These are phyloP conservation scores for Venusia cambrica DNA, from an alignment of 2,888 invertebrate genomes.

Conservation along the genomic window DNA sequence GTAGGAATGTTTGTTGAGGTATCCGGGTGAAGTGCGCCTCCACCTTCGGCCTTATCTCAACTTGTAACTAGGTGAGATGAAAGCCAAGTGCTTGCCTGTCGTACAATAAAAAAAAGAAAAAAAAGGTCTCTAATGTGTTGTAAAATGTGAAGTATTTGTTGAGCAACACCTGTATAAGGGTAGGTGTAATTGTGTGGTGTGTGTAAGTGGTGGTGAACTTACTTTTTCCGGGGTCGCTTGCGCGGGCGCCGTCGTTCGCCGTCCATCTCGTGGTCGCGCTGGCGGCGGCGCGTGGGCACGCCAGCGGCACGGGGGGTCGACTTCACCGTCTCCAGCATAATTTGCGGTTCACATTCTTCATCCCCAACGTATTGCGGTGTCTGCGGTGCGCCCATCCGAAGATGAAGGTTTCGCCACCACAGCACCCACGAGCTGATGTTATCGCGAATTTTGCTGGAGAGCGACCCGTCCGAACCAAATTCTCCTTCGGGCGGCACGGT, in stretches of 20 bases:
- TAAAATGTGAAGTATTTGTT: too few relatives aligned
- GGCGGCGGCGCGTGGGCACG: slow-evolving; percentile 60
- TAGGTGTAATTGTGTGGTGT: too few relatives aligned
- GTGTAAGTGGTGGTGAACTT: too few relatives aligned
- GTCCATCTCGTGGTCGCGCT: slow-evolving; percentile 61
- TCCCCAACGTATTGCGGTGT: slow-evolving; percentile 68
- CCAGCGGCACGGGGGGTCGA: too few relatives aligned
- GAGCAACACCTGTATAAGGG: too few relatives aligned
- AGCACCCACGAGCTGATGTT: slow-evolving; percentile 75
- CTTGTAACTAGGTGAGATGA: too few relatives aligned
- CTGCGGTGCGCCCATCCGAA: slow-evolving; percentile 78
- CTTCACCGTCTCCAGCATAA: slow-evolving; percentile 53
- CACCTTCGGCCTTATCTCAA: too few relatives aligned
- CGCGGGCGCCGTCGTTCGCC: slow-evolving; percentile 63
- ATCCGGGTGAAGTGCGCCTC: too few relatives aligned
- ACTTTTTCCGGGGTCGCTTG: slow-evolving; percentile 58
- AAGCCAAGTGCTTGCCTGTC: too few relatives aligned
- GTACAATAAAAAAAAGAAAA: too few relatives aligned
- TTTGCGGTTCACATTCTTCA: slow-evolving; percentile 62
- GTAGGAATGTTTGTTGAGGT: too few relatives aligned
- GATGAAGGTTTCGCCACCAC: slow-evolving; percentile 77
- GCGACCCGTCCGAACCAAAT: slow-evolving; percentile 39
- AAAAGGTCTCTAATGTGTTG: too few relatives aligned
- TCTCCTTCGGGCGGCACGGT: slow-evolving; percentile 36
- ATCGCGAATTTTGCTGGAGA: slow-evolving; percentile 70